Evolutionary conservation across 2,888 invertebrate species (phyloP), one percentile per base, ranked within the genome.

Genomic region (Hipparchia sbordonii): DNA sequence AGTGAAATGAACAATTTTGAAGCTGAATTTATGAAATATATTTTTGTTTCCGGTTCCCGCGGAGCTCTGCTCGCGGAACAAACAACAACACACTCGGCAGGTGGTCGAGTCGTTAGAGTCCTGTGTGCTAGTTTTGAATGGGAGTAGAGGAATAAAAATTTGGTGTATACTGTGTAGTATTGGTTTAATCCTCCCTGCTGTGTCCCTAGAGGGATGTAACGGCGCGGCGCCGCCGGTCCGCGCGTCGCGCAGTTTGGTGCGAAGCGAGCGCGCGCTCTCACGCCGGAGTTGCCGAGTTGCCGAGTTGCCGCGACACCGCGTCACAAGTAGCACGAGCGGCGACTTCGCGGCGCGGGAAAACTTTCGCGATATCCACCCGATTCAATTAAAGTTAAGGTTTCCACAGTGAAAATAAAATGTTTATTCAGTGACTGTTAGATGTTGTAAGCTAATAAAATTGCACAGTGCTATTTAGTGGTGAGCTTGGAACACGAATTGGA

Each of bases 181-280:
- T 39, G 23, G 23, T 23, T 23, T 23, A 23, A 23, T 23, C 23
- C 23, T 23, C 23, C 23, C 23, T 23, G 23, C 23, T 23, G 39
- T 39, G 5, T 39, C 0, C 39, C 3, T 39, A 39, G 39, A 39
- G 39, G 39, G 39, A 39, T 39, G 39, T 39, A 5, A 39, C 39
- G 1, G 13, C 63, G 23, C n/a, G 6, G 12, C 12, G 33, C 12
- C 65, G 65, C 6, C 33, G 51, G 10, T 8, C 48, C 13, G 4
- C 23, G 4, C 23, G 65, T 0, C 33, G 45, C 8, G 46, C 67
- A 67, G 67, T 67, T 10, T 1, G 39, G 65, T 4, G 65, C 52
- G 33, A 54, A 66, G 65, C 51, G 57, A 13, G 56, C 67, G 67
- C 56, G 67, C 57, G 57, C 3, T 13, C 56, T 45, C 45, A 67